phyloP scores from a whole-genome alignment of 2,113 vertebrate genomes.

The Forbesichthys agassizii region DNA sequence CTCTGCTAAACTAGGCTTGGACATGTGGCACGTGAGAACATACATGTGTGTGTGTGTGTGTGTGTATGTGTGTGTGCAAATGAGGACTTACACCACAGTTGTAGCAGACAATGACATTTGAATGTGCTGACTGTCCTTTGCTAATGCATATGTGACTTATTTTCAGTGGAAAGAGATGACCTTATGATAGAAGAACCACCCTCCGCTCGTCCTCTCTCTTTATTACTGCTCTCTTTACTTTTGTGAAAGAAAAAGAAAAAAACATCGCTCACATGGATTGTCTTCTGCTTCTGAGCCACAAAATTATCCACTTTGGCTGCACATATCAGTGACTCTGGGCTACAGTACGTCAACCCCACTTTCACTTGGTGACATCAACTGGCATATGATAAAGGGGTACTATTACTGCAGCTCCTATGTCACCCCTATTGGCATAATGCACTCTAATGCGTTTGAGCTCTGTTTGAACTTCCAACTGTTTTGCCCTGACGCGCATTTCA shows the following conservation, averaged over 20 bases:
- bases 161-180: conserved; percentile 66
- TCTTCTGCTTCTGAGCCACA: conserved; percentile 54
- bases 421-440: conserved; percentile 56
- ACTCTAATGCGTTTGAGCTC: conserved; percentile 60
- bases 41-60: conserved; percentile 1
- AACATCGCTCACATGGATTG: conserved; percentile 29
- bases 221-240: neutral
- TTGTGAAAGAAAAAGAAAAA: conserved; percentile 41
- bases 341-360: conserved; percentile 15
- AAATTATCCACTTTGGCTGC: conserved; percentile 54
- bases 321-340: conserved; percentile 60
- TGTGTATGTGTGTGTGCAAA: neutral
- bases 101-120: conserved; percentile 65
- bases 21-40: conserved; percentile 15
- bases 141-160: conserved; percentile 49
- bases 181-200: conserved; percentile 62
- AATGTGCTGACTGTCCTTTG: conserved; percentile 66
- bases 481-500: conserved; percentile 14
- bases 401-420: conserved; percentile 57
- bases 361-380: conserved; percentile 43
- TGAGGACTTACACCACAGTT: conserved; percentile 49
- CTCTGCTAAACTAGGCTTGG: conserved; percentile 20
- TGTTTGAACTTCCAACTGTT: conserved; percentile 54
- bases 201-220: neutral
- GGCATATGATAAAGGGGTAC: conserved; percentile 54